Percentiles rank a stretch among this genome's conserved stretches.
phyloP scores from a whole-genome alignment of 2,797 vertebrate species.

The Phalloptychus januarius region DNA sequence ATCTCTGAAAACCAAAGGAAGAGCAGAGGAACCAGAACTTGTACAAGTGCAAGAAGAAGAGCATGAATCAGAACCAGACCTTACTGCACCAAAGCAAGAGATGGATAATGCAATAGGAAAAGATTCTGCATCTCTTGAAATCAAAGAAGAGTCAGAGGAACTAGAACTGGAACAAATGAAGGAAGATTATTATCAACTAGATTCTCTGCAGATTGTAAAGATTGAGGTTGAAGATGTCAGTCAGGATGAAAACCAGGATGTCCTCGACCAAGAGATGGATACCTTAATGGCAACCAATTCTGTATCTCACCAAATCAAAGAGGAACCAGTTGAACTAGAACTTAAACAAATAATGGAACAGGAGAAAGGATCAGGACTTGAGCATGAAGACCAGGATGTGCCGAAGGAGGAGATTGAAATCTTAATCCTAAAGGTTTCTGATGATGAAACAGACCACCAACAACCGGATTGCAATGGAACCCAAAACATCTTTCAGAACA shows the following conservation, averaged over 20 bases:
- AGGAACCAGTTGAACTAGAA: not conserved
- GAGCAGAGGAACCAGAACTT: constrained; percentile 1
- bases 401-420: not conserved
- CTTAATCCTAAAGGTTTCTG: not conserved
- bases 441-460: not conserved
- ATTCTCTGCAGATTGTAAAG: not conserved
- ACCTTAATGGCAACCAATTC: not conserved
- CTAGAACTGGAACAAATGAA: not conserved
- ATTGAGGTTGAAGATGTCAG: not conserved
- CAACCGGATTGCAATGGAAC: not conserved
- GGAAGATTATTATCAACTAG: not conserved
- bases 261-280: not conserved
- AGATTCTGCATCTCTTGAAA: not conserved
- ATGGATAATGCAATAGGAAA: not conserved
- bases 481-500: not conserved
- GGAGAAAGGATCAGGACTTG: not conserved
- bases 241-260: not conserved
- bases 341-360: not conserved
- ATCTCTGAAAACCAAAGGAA: not conserved
- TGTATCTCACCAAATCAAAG: not conserved
- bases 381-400: not conserved
- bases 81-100: not conserved
- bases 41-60: too few species aligned
- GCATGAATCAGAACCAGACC: not conserved
- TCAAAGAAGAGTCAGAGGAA: not conserved